Evolutionary conservation across 2,888 invertebrate genomes (phyloP).

Genomic region (Amorpha juglandis): DNA sequence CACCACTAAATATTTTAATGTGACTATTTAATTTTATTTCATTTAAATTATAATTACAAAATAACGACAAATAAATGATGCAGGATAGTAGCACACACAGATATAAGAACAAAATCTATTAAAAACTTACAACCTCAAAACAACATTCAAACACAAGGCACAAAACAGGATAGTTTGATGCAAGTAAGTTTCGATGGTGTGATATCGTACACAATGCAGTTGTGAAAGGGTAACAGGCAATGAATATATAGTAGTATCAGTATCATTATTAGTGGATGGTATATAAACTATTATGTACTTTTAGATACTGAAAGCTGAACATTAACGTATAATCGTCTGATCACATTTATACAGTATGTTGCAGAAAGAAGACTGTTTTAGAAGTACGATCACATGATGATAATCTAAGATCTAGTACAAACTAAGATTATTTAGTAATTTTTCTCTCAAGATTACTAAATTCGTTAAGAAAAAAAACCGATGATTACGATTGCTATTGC

Average conservation of each 20-base stretch:
- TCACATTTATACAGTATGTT: neutral
- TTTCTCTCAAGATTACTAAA: too few relatives aligned
- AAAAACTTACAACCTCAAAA: constrained; percentile 35
- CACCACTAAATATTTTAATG: too few relatives aligned
- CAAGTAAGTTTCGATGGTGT: constrained; percentile 83
- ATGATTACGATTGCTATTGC: too few relatives aligned
- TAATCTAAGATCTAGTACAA: too few relatives aligned
- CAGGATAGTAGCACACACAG: constrained; percentile 6
- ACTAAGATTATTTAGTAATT: too few relatives aligned
- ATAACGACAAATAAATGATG: neutral
- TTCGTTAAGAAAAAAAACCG: too few relatives aligned
- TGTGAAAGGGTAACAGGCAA: constrained; percentile 29
- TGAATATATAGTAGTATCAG: constrained; percentile 22
- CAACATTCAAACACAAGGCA: constrained; percentile 38
- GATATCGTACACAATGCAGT: constrained; percentile 66
- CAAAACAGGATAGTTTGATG: constrained; percentile 60
- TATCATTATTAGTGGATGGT: constrained; percentile 37
- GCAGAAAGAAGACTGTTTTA: neutral
- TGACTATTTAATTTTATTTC: too few relatives aligned
- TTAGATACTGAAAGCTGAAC: constrained; percentile 54
- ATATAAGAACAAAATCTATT: constrained; percentile 22
- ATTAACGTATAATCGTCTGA: constrained; percentile 44
- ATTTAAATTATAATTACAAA: too few relatives aligned
- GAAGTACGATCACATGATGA: too few relatives aligned
- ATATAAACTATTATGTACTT: constrained; percentile 43